Evolutionary conservation across 2,797 vertebrate genomes (phyloP), one percentile per base, ranked within the genome.

Genomic region (Falco columbarius): DNA sequence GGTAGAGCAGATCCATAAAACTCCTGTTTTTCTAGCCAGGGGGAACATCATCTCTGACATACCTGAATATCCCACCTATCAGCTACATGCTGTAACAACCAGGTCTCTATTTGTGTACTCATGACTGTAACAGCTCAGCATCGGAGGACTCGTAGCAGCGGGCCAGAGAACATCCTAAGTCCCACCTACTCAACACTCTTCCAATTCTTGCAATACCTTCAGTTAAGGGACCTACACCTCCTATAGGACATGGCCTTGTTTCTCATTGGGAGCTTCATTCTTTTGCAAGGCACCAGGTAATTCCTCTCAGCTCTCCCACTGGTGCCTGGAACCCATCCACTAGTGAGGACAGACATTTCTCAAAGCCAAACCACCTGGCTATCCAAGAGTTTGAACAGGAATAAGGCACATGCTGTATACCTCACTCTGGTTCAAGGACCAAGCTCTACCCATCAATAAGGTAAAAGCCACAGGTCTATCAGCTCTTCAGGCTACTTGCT

Each of bases 271-370:
- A 93, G 71, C 84, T 79, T 86, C 49, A 22, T 27, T 71, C 86
- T 92, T 87, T 86, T 1, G 0, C 81, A 72, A 94, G 36, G 68
- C 46, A 91, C 20, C 91, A 88, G 68, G 80, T 67, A 96, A 96
- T 83, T 61, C 61, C 73, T 81, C 87, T 86, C 72, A 95, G 73
- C 81, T 71, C 49, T 93, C 76, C 85, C 73, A 76, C 62, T 55
- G 51, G 27, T 81, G 40, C 49, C 67, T 91, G 91, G 82, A 91
- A 87, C 36, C 54, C 65, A 74, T 68, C 55, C 65, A 76, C 38
- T 11, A 51, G 30, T 61, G 66, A 89, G 80, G 51, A 76, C 55
- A 81, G 65, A 58, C 1, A 0, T 18, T 89, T 51, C 55, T 85
- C 81, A 59, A 54, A 77, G 73, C 44, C 88, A 94, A 90, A 79